phyloP scores from a whole-genome alignment of 1,140 invertebrate genomes.

The Mamestra configurata region DNA sequence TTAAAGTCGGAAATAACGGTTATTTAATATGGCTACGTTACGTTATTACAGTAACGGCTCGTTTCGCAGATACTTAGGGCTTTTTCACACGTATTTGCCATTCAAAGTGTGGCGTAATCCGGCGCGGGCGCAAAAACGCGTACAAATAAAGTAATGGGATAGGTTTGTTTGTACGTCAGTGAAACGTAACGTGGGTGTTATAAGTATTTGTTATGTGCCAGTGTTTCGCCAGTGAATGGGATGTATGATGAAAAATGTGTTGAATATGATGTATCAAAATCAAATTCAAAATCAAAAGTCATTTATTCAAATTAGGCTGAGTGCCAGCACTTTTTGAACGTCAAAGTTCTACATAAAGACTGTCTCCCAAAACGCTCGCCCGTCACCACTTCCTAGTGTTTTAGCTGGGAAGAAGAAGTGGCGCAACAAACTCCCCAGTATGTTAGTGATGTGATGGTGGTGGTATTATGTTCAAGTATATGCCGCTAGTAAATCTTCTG shows the following conservation, averaged over 20 bases:
- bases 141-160: not conserved
- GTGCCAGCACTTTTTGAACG: too few species aligned
- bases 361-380: too few species aligned
- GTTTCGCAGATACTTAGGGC: slow-evolving; percentile 16
- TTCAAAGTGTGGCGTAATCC: not conserved
- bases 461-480: too few species aligned
- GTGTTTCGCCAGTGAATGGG: not conserved
- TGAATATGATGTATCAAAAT: too few species aligned
- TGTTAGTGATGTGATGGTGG: too few species aligned
- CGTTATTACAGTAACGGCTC: slow-evolving; percentile 23
- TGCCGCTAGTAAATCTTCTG: too few species aligned
- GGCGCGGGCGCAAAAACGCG: not conserved
- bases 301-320: too few species aligned
- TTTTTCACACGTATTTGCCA: slow-evolving; percentile 27
- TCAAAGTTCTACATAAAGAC: too few species aligned
- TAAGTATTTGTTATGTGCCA: not conserved
- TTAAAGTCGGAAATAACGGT: slow-evolving; percentile 43
- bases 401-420: too few species aligned
- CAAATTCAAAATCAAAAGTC: too few species aligned
- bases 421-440: too few species aligned
- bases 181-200: slow-evolving; percentile 1
- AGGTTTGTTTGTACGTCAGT: not conserved
- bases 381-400: too few species aligned
- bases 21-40: slow-evolving; percentile 46
- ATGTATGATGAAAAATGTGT: not conserved